Percentiles rank a stretch among this genome's conserved stretches.
Evolutionary conservation across 2,888 invertebrate species (phyloP).

Genomic region (Dryobotodes eremita): DNA sequence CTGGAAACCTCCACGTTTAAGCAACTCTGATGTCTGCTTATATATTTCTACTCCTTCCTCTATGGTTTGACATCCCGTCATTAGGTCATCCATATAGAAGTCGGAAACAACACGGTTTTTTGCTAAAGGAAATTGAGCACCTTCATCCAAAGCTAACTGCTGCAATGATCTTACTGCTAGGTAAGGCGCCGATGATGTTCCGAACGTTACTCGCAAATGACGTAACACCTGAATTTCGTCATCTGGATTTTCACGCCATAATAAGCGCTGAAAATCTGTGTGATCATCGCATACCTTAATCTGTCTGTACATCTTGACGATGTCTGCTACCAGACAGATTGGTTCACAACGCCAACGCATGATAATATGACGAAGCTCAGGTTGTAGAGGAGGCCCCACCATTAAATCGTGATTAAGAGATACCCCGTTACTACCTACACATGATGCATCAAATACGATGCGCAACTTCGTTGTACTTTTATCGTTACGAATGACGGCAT

Average conservation of each 20-base stretch:
- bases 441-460: slow-evolving; percentile 11
- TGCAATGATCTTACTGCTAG: slow-evolving; percentile 4
- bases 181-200: slow-evolving; percentile 10
- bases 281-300: slow-evolving; percentile 13
- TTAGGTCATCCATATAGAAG: neutral
- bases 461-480: slow-evolving; percentile 22
- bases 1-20: slow-evolving; percentile 22
- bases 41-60: slow-evolving; percentile 15
- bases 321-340: slow-evolving; percentile 14
- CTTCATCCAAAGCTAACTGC: slow-evolving; percentile 13
- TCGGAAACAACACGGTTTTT: slow-evolving; percentile 4
- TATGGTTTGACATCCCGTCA: slow-evolving; percentile 6
- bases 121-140: slow-evolving; percentile 16
- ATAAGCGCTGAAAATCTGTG: slow-evolving; percentile 20
- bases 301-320: slow-evolving; percentile 21
- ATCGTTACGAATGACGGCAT: slow-evolving; percentile 12
- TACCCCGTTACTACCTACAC: slow-evolving; percentile 10
- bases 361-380: slow-evolving; percentile 23
- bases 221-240: slow-evolving; percentile 21
- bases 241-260: slow-evolving; percentile 25
- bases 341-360: slow-evolving; percentile 31
- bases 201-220: slow-evolving; percentile 19
- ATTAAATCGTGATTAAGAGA: slow-evolving; percentile 20
- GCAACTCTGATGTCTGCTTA: slow-evolving; percentile 17
- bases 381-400: slow-evolving; percentile 29